These are phyloP conservation scores for silkworm (Bombyx mori) DNA, from an alignment of 1,140 invertebrate species.

Conservation along the genomic window ASM3026992v2 NC_085123.1:5086001-5086500, in stretches of 20 bases:
- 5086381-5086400: conserved; percentile 59
- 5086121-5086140: conserved; percentile 30
- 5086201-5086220: conserved; percentile 40
- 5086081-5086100: conserved; percentile 29
- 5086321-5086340: conserved; percentile 58
- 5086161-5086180: conserved; percentile 73
- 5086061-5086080: conserved; percentile 39
- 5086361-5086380: conserved; percentile 38
- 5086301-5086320: conserved; percentile 39
- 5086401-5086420: conserved; percentile 54
- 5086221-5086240: conserved; percentile 30
- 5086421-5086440: conserved; percentile 76
- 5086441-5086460: conserved; percentile 25
- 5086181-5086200: conserved; percentile 75
- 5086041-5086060: conserved; percentile 36
- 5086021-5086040: conserved; percentile 45
- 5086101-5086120: conserved; percentile 49
- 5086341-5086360: conserved; percentile 69
- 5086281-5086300: conserved; percentile 38
- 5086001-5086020: conserved; percentile 37
- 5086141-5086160: conserved; percentile 34
- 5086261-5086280: conserved; percentile 45
- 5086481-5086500: no score
- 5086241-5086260: conserved; percentile 66
- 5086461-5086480: no score